Evolutionary conservation across 2,113 vertebrate genomes (phyloP).

Genomic region (Lasiurus cinereus): DNA sequence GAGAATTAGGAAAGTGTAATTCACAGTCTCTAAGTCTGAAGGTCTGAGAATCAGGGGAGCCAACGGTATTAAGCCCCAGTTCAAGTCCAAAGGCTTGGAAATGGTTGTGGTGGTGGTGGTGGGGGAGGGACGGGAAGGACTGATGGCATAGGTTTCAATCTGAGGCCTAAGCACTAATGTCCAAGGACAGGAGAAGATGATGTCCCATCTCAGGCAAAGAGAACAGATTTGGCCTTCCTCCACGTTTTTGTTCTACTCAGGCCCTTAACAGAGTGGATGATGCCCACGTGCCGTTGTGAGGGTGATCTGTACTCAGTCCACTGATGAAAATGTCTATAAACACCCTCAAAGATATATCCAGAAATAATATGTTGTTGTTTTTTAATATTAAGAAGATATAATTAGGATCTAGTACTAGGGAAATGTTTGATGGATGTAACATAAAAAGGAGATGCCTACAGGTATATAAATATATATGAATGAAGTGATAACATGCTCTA

Average conservation of each 20-base stretch:
- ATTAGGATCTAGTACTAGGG: too few species aligned
- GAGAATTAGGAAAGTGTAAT: background rate
- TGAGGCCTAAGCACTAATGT: background rate
- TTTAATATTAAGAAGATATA: too few species aligned
- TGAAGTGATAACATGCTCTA: background rate
- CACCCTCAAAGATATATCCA: background rate
- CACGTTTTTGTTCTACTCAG: background rate
- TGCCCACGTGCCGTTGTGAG: background rate
- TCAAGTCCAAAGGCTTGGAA: background rate
- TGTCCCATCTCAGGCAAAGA: background rate
- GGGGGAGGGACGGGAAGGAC: background rate
- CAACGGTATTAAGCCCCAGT: background rate
- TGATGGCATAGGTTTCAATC: background rate
- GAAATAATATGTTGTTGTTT: background rate
- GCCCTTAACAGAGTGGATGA: background rate
- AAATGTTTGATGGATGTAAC: too few species aligned
- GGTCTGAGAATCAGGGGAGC: background rate
- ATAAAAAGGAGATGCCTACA: too few species aligned
- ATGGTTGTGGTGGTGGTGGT: background rate
- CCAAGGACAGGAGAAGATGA: background rate
- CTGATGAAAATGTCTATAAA: background rate
- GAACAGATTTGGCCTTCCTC: background rate
- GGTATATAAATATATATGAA: too few species aligned
- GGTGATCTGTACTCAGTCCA: background rate
- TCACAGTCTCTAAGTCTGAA: background rate